Conservation (phyloP, 1,140 invertebrate species). For the Ceratosolen solmsi region DNA sequence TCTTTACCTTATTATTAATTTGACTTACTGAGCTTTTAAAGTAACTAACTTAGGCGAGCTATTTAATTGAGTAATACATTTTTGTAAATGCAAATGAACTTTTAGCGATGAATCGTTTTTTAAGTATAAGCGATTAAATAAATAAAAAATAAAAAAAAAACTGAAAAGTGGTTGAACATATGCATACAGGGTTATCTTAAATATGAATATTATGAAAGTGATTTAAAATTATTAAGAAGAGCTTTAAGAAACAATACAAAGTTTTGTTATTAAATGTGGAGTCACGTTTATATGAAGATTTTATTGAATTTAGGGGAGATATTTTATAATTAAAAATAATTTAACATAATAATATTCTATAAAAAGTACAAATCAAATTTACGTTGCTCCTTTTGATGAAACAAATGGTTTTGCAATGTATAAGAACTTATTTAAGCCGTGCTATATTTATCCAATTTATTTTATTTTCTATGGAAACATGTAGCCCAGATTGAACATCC, state of each 20-base stretch:
- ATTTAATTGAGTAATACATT: too few species aligned
- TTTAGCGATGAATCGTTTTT: too few species aligned
- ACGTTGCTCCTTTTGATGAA: too few species aligned
- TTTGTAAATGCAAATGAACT: too few species aligned
- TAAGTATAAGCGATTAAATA: background rate
- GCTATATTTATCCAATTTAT: too few species aligned
- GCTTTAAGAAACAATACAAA: slow-evolving; percentile 12
- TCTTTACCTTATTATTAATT: background rate
- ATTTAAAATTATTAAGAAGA: slow-evolving; percentile 39
- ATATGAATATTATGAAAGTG: slow-evolving; percentile 40
- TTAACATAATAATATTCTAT: background rate
- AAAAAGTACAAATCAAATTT: background rate
- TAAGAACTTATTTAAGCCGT: too few species aligned
- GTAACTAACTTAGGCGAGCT: too few species aligned
- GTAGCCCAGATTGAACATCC: too few species aligned
- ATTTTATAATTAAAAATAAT: background rate
- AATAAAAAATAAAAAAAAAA: too few species aligned
- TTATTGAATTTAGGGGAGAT: background rate
- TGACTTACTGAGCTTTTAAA: too few species aligned
- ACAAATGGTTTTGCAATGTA: too few species aligned
- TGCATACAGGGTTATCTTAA: slow-evolving; percentile 41
- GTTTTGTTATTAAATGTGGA: slow-evolving; percentile 13
- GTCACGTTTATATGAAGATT: background rate
- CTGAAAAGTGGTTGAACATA: slow-evolving; percentile 27
- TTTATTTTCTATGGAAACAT: too few species aligned